phyloP scores from a whole-genome alignment of 2,113 vertebrate genomes.

The Struthio camelus region DNA sequence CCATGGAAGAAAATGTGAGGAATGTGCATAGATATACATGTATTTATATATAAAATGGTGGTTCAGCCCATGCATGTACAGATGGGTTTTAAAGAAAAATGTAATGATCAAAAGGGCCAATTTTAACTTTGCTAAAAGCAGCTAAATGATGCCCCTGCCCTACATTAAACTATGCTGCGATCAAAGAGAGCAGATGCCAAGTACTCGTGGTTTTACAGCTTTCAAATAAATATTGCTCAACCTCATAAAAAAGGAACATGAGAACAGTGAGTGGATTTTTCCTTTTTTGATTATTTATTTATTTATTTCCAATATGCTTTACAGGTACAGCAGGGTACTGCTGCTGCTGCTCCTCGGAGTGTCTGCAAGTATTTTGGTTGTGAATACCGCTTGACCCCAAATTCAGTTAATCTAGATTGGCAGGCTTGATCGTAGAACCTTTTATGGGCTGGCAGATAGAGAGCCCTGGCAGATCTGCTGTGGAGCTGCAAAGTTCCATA shows the following conservation, averaged over 20 bases:
- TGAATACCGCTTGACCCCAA: not conserved
- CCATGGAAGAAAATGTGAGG: not conserved
- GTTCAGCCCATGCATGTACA: not conserved
- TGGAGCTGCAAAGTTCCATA: constrained; percentile 11
- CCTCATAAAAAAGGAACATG: not conserved
- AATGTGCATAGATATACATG: not conserved
- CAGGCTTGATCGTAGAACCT: not conserved
- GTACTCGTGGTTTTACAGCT: constrained; percentile 15
- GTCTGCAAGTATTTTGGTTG: not conserved
- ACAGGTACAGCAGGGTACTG: not conserved
- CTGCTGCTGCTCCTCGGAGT: not conserved
- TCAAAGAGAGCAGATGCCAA: not conserved
- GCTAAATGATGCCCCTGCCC: not conserved
- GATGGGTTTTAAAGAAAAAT: not conserved
- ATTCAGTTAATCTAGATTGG: constrained; percentile 11
- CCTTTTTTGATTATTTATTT: not conserved
- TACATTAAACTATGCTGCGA: not conserved
- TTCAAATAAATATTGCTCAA: constrained; percentile 5
- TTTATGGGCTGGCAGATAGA: constrained; percentile 23
- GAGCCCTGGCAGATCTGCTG: not conserved
- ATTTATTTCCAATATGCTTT: not conserved
- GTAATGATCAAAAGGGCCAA: not conserved
- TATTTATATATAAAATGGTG: not conserved
- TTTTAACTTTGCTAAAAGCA: constrained; percentile 7
- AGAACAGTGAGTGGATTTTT: not conserved